Conservation (phyloP, 2,113 vertebrate species). For the Micronycteris hirsuta region DNA sequence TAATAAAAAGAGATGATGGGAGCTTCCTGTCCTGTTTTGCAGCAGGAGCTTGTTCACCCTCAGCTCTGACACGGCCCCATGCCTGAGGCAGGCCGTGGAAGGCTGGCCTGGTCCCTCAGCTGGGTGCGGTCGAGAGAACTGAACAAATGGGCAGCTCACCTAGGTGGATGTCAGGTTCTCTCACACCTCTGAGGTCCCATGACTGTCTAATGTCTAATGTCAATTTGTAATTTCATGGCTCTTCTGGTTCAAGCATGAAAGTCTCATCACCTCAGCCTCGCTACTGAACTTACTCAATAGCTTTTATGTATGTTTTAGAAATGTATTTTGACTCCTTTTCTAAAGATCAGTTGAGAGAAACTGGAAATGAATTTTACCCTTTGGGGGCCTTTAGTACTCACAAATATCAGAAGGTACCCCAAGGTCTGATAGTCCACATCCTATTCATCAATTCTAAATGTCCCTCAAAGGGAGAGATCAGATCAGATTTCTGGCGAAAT, state of each 20-base stretch:
- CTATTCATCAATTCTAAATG: neutral
- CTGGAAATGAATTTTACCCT: neutral
- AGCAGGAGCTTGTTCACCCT: neutral
- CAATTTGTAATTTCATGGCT: neutral
- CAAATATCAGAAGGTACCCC: neutral
- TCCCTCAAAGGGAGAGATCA: no score
- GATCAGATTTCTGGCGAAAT: neutral
- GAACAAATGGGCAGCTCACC: neutral
- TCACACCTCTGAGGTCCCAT: neutral
- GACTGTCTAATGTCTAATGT: neutral
- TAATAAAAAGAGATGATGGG: neutral
- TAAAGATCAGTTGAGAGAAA: neutral
- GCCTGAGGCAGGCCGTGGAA: fast-evolving
- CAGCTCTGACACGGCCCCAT: neutral
- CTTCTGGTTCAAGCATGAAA: neutral
- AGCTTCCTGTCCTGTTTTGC: neutral
- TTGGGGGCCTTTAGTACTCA: neutral
- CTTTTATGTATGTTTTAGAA: neutral
- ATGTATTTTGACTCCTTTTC: neutral
- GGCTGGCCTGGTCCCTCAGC: fast-evolving
- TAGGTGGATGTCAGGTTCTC: neutral
- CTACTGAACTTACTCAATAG: neutral
- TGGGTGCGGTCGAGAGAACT: neutral
- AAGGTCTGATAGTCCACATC: neutral
- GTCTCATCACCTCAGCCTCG: neutral